These are phyloP conservation scores for Pomatorhinus ruficollis DNA, from an alignment of 2,113 vertebrate genomes.

Conservation along the genomic window DNA sequence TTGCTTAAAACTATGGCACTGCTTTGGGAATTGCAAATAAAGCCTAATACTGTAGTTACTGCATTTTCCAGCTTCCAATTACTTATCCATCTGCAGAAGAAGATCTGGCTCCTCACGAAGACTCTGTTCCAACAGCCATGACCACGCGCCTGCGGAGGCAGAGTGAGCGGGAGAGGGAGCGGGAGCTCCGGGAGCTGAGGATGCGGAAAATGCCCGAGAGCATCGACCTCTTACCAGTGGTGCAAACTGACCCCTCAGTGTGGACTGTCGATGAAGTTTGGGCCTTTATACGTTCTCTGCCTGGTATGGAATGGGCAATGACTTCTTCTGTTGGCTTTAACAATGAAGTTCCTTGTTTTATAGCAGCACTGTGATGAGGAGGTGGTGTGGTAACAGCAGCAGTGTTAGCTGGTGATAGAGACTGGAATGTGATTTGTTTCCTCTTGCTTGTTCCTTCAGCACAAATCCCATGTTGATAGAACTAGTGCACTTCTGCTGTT, in stretches of 20 bases:
- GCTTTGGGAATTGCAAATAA: conserved; percentile 65
- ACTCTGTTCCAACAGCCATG: conserved; percentile 82
- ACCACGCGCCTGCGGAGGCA: conserved; percentile 85
- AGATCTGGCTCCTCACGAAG: conserved; percentile 77
- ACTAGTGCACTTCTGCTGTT: conserved; percentile 67
- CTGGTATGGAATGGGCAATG: conserved; percentile 77
- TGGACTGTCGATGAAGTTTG: conserved; percentile 98
- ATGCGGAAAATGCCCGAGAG: conserved; percentile 81
- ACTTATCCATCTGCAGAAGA: conserved; percentile 82
- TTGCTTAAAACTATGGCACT: conserved; percentile 64
- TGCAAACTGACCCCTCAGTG: conserved; percentile 83
- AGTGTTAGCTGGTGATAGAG: neutral
- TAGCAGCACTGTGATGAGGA: neutral
- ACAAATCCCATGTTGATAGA: conserved; percentile 60
- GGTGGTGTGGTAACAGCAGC: neutral
- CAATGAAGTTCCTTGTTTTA: neutral
- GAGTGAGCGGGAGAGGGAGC: conserved; percentile 78
- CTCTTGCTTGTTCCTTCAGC: conserved; percentile 73
- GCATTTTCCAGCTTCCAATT: conserved; percentile 81
- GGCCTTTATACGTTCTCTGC: conserved; percentile 91
- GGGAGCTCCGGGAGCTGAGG: conserved; percentile 79
- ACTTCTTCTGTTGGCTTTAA: neutral
- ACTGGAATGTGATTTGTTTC: conserved; percentile 63
- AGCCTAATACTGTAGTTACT: conserved; percentile 74
- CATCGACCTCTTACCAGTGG: conserved; percentile 76